Percentiles rank a stretch among this genome's conserved stretches.
These are phyloP conservation scores for Notolabrus celidotus DNA, from an alignment of 2,797 vertebrate species.

Conservation along the genomic window DNA sequence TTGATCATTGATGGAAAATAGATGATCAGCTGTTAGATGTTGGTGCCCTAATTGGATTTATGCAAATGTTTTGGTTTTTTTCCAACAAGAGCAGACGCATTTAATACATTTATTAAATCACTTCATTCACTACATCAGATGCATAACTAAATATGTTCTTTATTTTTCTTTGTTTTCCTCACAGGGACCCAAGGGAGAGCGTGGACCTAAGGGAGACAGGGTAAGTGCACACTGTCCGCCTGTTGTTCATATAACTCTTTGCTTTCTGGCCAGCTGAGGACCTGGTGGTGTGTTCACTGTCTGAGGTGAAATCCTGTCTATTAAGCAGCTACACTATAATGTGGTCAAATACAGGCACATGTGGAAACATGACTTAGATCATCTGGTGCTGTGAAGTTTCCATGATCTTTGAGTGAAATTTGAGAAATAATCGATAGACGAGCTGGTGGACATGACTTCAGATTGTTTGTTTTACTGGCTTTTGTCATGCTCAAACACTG, in stretches of 20 bases:
- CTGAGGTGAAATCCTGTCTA: background rate
- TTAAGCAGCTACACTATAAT: background rate
- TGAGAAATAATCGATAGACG: background rate
- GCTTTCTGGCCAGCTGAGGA: slow-evolving; percentile 12
- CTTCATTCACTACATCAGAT: background rate
- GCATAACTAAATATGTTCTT: background rate
- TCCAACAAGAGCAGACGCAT: background rate
- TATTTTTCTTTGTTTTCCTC: background rate
- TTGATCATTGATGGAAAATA: background rate
- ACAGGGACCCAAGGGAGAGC: slow-evolving; percentile 90
- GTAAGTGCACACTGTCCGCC: slow-evolving; percentile 79
- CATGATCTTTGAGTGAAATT: background rate
- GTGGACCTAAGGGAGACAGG: slow-evolving; percentile 91
- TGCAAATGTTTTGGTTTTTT: background rate
- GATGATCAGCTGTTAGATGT: background rate
- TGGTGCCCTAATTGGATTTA: background rate
- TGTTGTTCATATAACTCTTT: background rate
- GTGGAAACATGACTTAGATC: background rate
- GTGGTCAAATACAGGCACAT: background rate
- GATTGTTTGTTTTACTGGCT: background rate
- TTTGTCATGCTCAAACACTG: background rate
- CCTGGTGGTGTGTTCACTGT: slow-evolving; percentile 10
- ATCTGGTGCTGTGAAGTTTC: background rate
- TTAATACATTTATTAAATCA: background rate
- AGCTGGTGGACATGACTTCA: background rate